Evolutionary conservation across 2,888 invertebrate genomes (phyloP).

Genomic region (Eupelmus urozonus): DNA sequence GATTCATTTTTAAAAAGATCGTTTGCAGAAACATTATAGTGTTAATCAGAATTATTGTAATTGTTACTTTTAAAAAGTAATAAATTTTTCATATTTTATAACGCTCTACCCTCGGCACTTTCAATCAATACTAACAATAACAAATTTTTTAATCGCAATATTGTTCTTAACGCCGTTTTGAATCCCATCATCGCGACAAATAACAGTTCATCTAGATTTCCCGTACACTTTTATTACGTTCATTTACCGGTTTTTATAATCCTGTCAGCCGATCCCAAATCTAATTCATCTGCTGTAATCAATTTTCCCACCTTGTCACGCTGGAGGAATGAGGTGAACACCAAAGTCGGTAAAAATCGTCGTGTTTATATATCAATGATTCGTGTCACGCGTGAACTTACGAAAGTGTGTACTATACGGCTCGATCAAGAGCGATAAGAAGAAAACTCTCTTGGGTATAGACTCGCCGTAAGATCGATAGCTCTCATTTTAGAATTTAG

Average conservation of each 20-base stretch:
- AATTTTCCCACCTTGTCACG: conserved; percentile 16
- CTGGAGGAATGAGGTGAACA: conserved; percentile 32
- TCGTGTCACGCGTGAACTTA: conserved; percentile 38
- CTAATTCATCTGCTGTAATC: neutral
- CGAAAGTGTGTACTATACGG: conserved; percentile 24
- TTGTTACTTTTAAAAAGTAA: too few relatives aligned
- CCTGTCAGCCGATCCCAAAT: neutral
- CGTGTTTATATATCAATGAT: conserved; percentile 38
- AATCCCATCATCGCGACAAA: too few relatives aligned
- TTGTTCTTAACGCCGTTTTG: too few relatives aligned
- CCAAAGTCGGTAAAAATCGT: conserved; percentile 26
- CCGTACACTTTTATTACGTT: neutral
- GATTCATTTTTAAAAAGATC: too few relatives aligned
- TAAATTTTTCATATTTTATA: neutral
- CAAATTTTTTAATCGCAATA: too few relatives aligned
- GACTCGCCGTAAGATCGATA: neutral
- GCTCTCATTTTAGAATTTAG: neutral
- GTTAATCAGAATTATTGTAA: too few relatives aligned
- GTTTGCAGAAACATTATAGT: too few relatives aligned
- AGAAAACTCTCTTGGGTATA: neutral
- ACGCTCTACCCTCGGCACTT: too few relatives aligned
- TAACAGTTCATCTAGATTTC: too few relatives aligned
- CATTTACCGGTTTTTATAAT: conserved; percentile 18
- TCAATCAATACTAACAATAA: too few relatives aligned
- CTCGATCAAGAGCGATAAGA: conserved; percentile 2